Evolutionary conservation across 2,888 invertebrate genomes (phyloP).

Genomic region (Germaria angustata): DNA sequence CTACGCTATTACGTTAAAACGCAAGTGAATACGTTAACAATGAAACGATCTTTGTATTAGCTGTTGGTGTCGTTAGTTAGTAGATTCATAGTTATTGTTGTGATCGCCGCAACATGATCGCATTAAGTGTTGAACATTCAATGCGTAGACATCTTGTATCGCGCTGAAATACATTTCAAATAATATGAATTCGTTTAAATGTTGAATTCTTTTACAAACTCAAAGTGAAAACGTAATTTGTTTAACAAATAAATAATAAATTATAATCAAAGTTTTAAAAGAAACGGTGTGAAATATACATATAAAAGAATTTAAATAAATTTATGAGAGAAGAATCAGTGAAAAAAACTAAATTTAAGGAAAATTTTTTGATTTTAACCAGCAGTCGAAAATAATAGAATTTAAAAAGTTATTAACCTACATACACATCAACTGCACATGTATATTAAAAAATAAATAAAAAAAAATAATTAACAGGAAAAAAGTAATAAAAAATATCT

Average conservation of each 20-base stretch:
- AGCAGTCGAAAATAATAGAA: neutral
- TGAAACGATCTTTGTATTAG: constrained; percentile 10
- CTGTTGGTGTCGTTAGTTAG: constrained; percentile 37
- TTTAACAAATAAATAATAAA: neutral
- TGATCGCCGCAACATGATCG: constrained; percentile 48
- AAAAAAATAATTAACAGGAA: no score
- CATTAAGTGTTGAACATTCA: constrained; percentile 63
- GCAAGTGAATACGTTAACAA: neutral
- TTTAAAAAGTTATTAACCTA: no score
- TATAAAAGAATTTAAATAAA: constrained; percentile 20
- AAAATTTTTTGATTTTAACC: neutral
- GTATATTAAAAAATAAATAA: no score
- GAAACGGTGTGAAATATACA: neutral
- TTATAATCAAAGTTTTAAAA: constrained; percentile 9
- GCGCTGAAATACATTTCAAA: constrained; percentile 11
- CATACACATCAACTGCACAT: no score
- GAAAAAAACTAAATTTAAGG: neutral
- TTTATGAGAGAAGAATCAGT: neutral
- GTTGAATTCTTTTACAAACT: neutral
- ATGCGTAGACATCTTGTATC: constrained; percentile 58
- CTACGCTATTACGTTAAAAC: constrained; percentile 35
- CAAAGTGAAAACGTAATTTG: neutral
- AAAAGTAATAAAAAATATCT: no score
- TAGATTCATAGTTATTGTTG: constrained; percentile 62
- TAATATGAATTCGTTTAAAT: neutral